Percentiles rank a stretch among this genome's conserved stretches.
These are phyloP conservation scores for Atopsyche davidsoni DNA, from an alignment of 1,140 invertebrate genomes.

Conservation along the genomic window DNA sequence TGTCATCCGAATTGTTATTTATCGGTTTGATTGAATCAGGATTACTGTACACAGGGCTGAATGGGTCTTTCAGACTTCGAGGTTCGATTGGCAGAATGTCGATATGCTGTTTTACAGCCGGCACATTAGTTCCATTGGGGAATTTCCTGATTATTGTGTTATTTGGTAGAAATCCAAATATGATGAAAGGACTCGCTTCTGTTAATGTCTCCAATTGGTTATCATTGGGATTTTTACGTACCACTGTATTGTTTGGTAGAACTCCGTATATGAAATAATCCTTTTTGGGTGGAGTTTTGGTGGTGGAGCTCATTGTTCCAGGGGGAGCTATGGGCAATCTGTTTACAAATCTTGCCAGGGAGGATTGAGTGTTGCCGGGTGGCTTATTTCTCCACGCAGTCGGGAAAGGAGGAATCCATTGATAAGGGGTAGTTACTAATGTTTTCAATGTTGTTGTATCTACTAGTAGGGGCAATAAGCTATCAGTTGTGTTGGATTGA, in stretches of 20 bases:
- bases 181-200: constrained; percentile 60
- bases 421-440: constrained; percentile 26
- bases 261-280: constrained; percentile 67
- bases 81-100: constrained; percentile 50
- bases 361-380: constrained; percentile 8
- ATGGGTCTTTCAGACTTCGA: constrained; percentile 49
- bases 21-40: constrained; percentile 49
- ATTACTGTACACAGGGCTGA: constrained; percentile 50
- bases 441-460: constrained; percentile 13
- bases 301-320: constrained; percentile 37
- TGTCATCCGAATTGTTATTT: constrained; percentile 43
- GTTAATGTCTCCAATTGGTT: constrained; percentile 58
- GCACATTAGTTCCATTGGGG: constrained; percentile 66
- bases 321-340: constrained; percentile 37
- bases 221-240: constrained; percentile 63
- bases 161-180: constrained; percentile 66
- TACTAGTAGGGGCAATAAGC: no score
- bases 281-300: constrained; percentile 48
- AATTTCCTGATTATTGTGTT: constrained; percentile 66
- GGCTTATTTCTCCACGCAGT: constrained; percentile 18
- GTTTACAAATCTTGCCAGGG: constrained; percentile 20
- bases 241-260: constrained; percentile 66
- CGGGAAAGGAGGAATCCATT: constrained; percentile 24
- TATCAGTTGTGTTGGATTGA: no score
- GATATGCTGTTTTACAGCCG: constrained; percentile 55